These are phyloP conservation scores for Acronicta alni DNA, from an alignment of 2,888 invertebrate species.

Conservation along the genomic window DNA sequence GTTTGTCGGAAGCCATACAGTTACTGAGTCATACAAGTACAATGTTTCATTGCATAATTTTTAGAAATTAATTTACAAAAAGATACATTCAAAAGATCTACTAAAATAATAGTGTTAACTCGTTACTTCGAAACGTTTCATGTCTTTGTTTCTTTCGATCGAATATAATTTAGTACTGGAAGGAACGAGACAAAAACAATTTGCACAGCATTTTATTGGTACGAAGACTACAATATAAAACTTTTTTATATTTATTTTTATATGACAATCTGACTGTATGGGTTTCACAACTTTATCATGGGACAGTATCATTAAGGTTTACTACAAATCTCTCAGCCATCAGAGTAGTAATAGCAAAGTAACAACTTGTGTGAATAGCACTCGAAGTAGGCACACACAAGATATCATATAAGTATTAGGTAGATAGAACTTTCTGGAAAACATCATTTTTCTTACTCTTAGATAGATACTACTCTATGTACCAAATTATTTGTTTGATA, in stretches of 20 bases:
- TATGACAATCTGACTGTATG: conserved; percentile 18
- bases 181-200: too few relatives aligned
- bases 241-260: background rate
- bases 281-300: conserved; percentile 28
- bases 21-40: conserved; percentile 3
- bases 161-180: too few relatives aligned
- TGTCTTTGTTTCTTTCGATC: too few relatives aligned
- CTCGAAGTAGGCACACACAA: conserved; percentile 44
- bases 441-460: conserved; percentile 42
- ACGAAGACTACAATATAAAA: too few relatives aligned
- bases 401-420: conserved; percentile 45
- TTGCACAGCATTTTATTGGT: too few relatives aligned
- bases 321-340: conserved; percentile 51
- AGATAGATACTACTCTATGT: conserved; percentile 30
- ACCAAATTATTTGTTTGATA: conserved; percentile 31
- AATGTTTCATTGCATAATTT: too few relatives aligned
- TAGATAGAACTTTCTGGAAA: conserved; percentile 57
- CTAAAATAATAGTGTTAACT: too few relatives aligned
- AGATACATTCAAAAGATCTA: too few relatives aligned
- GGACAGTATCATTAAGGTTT: conserved; percentile 45
- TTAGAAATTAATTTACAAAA: too few relatives aligned
- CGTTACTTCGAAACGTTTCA: too few relatives aligned
- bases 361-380: conserved; percentile 60
- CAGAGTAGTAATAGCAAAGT: conserved; percentile 57
- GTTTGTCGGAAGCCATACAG: conserved; percentile 49